These are phyloP conservation scores for Formica aserva DNA, from an alignment of 2,888 invertebrate genomes.

Conservation along the genomic window DNA sequence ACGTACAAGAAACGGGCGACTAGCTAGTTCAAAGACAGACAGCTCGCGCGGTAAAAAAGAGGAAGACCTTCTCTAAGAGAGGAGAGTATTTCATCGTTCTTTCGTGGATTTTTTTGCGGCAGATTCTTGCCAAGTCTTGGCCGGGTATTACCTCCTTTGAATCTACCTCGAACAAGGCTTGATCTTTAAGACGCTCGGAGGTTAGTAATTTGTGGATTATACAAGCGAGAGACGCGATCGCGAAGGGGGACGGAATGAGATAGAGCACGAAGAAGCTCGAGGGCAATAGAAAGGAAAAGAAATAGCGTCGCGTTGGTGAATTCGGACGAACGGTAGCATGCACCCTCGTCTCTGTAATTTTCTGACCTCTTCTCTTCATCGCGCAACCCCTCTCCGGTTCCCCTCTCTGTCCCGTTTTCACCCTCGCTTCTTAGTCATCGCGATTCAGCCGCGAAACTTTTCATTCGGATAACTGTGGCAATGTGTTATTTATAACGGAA, in stretches of 20 bases:
- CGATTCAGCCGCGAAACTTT: constrained; percentile 67
- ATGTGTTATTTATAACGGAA: constrained; percentile 76
- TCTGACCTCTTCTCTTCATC: constrained; percentile 63
- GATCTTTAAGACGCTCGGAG: constrained; percentile 79
- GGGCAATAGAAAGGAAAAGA: constrained; percentile 56
- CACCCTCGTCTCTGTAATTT: constrained; percentile 81
- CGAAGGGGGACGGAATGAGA: constrained; percentile 38
- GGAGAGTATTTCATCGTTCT: constrained; percentile 73
- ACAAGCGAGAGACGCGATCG: constrained; percentile 66
- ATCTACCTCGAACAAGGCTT: constrained; percentile 79
- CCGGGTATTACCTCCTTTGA: constrained; percentile 78
- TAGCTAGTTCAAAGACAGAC: constrained; percentile 33
- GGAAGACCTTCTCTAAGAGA: constrained; percentile 56
- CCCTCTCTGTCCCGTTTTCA: constrained; percentile 34
- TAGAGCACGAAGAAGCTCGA: constrained; percentile 8
- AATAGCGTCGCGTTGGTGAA: constrained; percentile 41
- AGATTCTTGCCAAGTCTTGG: constrained; percentile 75
- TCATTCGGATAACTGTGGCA: constrained; percentile 73
- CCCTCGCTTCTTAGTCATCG: constrained; percentile 53
- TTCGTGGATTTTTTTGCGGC: constrained; percentile 62
- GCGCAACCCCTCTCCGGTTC: neutral
- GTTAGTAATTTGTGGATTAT: constrained; percentile 83
- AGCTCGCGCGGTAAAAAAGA: constrained; percentile 46
- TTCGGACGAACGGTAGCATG: constrained; percentile 57
- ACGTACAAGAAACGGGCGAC: constrained; percentile 42